These are phyloP conservation scores for Hydriomena furcata DNA, from an alignment of 2,888 invertebrate species.

Conservation along the genomic window DNA sequence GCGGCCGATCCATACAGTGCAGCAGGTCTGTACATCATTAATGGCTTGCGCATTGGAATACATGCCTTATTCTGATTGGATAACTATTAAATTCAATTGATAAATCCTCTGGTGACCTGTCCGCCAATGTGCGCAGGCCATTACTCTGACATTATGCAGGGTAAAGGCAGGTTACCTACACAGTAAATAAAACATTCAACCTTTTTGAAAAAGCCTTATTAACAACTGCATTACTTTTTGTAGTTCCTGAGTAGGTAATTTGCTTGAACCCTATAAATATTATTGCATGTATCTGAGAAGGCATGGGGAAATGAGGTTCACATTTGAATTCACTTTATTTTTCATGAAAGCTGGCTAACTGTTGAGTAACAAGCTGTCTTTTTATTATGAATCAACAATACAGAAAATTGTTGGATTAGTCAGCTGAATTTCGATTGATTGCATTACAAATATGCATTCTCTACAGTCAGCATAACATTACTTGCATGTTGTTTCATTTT, in stretches of 20 bases:
- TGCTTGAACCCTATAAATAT: background rate
- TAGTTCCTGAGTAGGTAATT: constrained; percentile 1
- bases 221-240: too few relatives aligned
- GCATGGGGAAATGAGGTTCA: constrained; percentile 1
- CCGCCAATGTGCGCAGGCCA: too few relatives aligned
- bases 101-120: too few relatives aligned
- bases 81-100: too few relatives aligned
- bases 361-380: background rate
- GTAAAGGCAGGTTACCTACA: background rate
- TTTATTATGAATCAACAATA: constrained; percentile 6
- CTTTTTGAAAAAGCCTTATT: too few relatives aligned
- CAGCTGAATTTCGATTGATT: background rate
- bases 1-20: constrained; percentile 88
- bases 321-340: background rate
- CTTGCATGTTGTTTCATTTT: too few relatives aligned
- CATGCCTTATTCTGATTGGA: too few relatives aligned
- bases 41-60: too few relatives aligned
- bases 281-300: constrained; percentile 5
- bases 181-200: too few relatives aligned
- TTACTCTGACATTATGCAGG: background rate
- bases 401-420: constrained; percentile 1
- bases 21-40: constrained; percentile 79
- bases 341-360: background rate
- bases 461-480: too few relatives aligned
- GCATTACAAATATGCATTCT: constrained; percentile 5